Base-by-base conservation (phyloP, 92 coral and sea anemone genomes). In the Epizoanthus stellaris region DNA sequence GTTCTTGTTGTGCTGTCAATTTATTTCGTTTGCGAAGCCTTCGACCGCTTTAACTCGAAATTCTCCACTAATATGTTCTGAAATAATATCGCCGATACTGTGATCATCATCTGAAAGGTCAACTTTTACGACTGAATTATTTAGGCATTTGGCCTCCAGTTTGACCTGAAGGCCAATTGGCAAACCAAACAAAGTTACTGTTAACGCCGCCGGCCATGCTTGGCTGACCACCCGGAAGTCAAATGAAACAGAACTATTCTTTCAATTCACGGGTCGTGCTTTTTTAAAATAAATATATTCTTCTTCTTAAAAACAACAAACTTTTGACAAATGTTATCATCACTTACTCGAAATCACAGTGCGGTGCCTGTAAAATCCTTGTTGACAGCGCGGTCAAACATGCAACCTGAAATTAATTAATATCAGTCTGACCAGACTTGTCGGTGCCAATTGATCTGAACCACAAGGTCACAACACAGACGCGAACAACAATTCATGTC, bases 121-220 rank as follows among this genome's bases (percentile, higher is more conserved):
- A 42, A 42, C 0, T 42, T 4, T 42, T 42, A 42, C 47, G 47
- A 42, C 47, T 42, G 47, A 42, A 0, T 42, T 42, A 58, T 58
- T 58, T 58, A 12, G 62, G 62, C 62, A 58, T 58, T 58, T 58
- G 62, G 62, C 62, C 17, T 58, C 62, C 62, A 0, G 62, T 58
- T 58, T 58, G 62, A 58, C 62, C 14, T 58, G 62, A 58, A 58
- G 62, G 62, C 62, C n/a, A n/a, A n/a, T n/a, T n/a, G n/a, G n/a
- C 25, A 23, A 23, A 23, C 25, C 0, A 23, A 23, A 23, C 25
- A 23, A 23, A 0, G 25, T 23, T 23, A 0, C 25, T 0, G 25
- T 23, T 23, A 23, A 23, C 58, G 0, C 58, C 58, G 58, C 58
- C 58, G 58, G 58, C 58, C 58, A 53, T 53, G 58, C 58, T 53